Conservation (phyloP, 1,140 invertebrate genomes). For the Atopsyche davidsoni region DNA sequence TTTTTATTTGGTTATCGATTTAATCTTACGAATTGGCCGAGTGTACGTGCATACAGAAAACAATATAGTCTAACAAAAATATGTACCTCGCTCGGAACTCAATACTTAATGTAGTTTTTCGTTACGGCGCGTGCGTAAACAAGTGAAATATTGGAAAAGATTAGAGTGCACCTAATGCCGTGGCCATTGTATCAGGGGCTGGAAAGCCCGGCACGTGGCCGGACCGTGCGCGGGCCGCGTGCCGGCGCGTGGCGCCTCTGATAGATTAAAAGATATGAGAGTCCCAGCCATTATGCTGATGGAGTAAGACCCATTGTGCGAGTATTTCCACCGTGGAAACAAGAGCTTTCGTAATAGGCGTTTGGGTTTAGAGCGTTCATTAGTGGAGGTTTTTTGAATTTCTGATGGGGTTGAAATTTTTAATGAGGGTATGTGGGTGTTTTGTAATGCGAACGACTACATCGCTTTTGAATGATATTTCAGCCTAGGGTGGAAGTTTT, state of each 20-base stretch:
- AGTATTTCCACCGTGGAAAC: slow-evolving; percentile 11
- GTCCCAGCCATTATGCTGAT: slow-evolving; percentile 18
- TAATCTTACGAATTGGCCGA: neutral
- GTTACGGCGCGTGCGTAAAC: slow-evolving; percentile 21
- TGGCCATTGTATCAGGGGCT: slow-evolving; percentile 32
- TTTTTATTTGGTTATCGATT: neutral
- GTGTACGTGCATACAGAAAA: neutral
- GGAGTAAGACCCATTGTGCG: slow-evolving; percentile 11
- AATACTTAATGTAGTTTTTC: too few relatives aligned
- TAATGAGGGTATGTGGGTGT: slow-evolving; percentile 10
- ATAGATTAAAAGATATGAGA: slow-evolving; percentile 31
- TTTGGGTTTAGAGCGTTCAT: slow-evolving; percentile 26
- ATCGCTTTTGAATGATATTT: neutral
- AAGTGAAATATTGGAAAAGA: slow-evolving; percentile 29
- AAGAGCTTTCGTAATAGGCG: slow-evolving; percentile 19
- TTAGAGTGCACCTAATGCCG: slow-evolving; percentile 18
- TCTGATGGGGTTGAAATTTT: slow-evolving; percentile 11
- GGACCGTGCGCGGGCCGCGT: slow-evolving; percentile 36
- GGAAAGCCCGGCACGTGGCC: slow-evolving; percentile 42
- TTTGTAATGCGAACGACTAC: neutral
- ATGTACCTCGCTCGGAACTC: too few relatives aligned
- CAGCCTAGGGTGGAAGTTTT: neutral
- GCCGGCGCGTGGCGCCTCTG: slow-evolving; percentile 32
- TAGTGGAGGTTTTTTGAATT: slow-evolving; percentile 21
- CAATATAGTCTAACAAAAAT: neutral